Percentiles rank a stretch among this genome's conserved stretches.
These are phyloP conservation scores for Gymnorhina tibicen DNA, from an alignment of 2,113 vertebrate species.

Conservation along the genomic window DNA sequence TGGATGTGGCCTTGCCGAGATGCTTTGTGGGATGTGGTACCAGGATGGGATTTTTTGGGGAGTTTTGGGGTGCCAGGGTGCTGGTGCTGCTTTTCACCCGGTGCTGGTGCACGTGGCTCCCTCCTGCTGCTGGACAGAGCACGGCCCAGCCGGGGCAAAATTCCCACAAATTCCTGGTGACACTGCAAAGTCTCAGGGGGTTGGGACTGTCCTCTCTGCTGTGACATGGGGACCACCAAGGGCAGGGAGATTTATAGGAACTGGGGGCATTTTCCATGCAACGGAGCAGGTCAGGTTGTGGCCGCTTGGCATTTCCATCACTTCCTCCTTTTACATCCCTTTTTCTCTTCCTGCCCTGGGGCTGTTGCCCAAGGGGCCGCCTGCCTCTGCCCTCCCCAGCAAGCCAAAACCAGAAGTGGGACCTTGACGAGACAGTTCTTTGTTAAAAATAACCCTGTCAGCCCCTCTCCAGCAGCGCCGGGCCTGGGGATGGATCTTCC, in stretches of 20 bases:
- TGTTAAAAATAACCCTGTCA: neutral
- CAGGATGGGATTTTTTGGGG: neutral
- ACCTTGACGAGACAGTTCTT: neutral
- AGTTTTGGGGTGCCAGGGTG: neutral
- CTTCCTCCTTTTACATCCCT: constrained; percentile 49
- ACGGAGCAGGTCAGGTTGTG: neutral
- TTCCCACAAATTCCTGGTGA: neutral
- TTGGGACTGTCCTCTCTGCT: neutral
- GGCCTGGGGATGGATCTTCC: neutral
- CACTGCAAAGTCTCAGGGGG: neutral
- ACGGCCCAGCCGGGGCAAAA: rapidly evolving
- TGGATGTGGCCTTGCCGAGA: neutral
- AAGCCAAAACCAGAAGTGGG: constrained; percentile 18
- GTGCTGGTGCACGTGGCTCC: rapidly evolving
- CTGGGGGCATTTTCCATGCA: neutral
- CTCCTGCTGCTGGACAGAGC: neutral
- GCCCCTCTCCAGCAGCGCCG: rapidly evolving
- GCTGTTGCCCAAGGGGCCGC: neutral
- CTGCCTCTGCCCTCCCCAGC: neutral
- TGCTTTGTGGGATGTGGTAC: neutral
- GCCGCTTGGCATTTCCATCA: neutral
- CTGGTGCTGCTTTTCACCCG: neutral
- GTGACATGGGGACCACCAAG: neutral
- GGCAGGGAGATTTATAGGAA: neutral
- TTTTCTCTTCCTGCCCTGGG: constrained; percentile 16